Evolutionary conservation across 2,113 vertebrate genomes (phyloP).

Genomic region (Ceyx margarethae): DNA sequence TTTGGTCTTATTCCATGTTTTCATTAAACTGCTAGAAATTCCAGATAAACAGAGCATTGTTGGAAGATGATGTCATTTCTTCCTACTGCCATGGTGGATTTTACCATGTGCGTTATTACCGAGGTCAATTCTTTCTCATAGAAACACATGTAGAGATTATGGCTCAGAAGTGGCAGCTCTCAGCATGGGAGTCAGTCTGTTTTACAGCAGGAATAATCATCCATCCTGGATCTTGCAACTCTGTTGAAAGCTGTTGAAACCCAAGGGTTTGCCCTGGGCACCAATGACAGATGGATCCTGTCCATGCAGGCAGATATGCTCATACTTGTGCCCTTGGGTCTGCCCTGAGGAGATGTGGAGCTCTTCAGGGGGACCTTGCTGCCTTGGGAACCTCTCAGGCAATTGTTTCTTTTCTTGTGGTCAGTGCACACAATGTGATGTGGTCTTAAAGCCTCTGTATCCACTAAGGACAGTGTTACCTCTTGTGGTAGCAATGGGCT

Average conservation of each 20-base stretch:
- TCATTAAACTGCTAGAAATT: background rate
- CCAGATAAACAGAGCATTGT: background rate
- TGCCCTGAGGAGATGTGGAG: background rate
- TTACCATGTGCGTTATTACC: background rate
- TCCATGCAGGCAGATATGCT: background rate
- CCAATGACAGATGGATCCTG: background rate
- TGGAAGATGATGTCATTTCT: background rate
- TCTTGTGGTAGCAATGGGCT: fast-evolving
- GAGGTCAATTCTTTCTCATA: background rate
- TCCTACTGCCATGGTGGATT: background rate
- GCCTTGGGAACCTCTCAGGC: background rate
- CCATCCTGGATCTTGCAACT: background rate
- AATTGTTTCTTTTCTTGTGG: background rate
- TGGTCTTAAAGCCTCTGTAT: background rate
- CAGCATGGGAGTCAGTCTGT: background rate
- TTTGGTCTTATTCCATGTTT: background rate
- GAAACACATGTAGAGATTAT: background rate
- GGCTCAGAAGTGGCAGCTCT: background rate
- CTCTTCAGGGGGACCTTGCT: background rate
- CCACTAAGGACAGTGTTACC: background rate
- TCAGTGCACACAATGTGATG: background rate
- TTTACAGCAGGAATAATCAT: background rate
- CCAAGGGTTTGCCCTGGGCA: background rate
- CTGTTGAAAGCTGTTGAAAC: background rate
- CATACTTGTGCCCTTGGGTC: fast-evolving